Evolutionary conservation across 30 jellyfish, hydroid and myxozoan species (phyloP).

Genomic region (Morbakka virulenta): DNA sequence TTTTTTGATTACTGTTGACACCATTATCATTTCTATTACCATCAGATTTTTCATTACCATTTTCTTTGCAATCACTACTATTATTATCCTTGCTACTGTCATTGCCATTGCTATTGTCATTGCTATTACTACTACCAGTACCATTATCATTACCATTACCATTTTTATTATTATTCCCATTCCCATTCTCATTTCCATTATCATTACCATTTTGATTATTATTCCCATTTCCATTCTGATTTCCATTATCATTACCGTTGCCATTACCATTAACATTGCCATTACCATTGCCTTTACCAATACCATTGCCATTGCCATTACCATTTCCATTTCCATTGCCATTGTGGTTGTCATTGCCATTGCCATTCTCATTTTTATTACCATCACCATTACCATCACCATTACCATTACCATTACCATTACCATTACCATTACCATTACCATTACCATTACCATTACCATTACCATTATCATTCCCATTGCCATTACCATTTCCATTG

Average conservation of each 20-base stretch:
- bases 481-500: slow-evolving; percentile 17
- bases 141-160: not conserved
- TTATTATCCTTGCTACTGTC: too few relatives aligned
- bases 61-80: too few relatives aligned
- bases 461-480: slow-evolving; percentile 17
- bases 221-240: not conserved
- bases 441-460: not conserved
- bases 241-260: too few relatives aligned
- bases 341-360: not conserved
- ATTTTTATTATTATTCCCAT: not conserved
- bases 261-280: too few relatives aligned
- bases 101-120: too few relatives aligned
- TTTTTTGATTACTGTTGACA: too few relatives aligned
- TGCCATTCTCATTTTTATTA: not conserved
- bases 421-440: not conserved
- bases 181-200: not conserved
- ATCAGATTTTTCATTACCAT: too few relatives aligned
- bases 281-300: slow-evolving; percentile 27
- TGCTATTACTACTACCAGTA: slow-evolving; percentile 1
- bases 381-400: not conserved
- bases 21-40: too few relatives aligned
- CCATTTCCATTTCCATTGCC: slow-evolving; percentile 21
- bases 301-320: too few relatives aligned
- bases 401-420: slow-evolving; percentile 1
- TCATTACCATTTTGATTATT: not conserved